phyloP scores from a whole-genome alignment of 2,888 invertebrate species.

The Heteropelma amictum region DNA sequence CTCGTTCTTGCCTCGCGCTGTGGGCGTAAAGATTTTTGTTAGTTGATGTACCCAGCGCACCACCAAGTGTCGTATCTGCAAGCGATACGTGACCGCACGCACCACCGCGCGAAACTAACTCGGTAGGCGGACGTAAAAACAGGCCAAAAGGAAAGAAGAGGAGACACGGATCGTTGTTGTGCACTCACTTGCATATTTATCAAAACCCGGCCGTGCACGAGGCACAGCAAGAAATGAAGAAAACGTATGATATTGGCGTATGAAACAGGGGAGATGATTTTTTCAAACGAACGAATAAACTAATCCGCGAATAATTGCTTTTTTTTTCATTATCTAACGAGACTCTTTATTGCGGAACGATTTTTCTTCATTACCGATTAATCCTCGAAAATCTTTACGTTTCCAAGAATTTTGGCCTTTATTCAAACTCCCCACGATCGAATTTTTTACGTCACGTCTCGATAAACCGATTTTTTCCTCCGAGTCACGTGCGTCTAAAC shows the following conservation, averaged over 20 bases:
- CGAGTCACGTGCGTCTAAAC: conserved; percentile 3
- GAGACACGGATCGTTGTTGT: conserved; percentile 63
- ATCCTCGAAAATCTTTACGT: no score
- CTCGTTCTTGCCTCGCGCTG: background rate
- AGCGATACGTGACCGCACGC: conserved; percentile 64
- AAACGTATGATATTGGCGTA: background rate
- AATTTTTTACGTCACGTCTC: background rate
- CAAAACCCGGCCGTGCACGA: conserved; percentile 64
- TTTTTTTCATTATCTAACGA: no score
- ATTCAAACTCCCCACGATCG: background rate
- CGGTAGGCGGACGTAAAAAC: conserved; percentile 65
- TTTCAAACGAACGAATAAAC: no score
- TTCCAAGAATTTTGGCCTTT: no score
- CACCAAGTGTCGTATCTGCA: conserved; percentile 49
- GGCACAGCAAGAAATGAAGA: background rate
- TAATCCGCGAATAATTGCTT: no score
- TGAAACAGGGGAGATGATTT: background rate
- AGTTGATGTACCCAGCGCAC: conserved; percentile 55
- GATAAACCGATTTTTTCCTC: conserved; percentile 6
- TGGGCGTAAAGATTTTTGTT: conserved; percentile 56
- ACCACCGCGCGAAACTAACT: conserved; percentile 65
- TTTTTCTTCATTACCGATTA: no score
- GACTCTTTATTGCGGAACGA: no score
- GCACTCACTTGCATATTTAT: conserved; percentile 65
- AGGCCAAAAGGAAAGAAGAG: conserved; percentile 12